Evolutionary conservation across 2,888 invertebrate species (phyloP).

Genomic region (Yponomeuta cagnagella): DNA sequence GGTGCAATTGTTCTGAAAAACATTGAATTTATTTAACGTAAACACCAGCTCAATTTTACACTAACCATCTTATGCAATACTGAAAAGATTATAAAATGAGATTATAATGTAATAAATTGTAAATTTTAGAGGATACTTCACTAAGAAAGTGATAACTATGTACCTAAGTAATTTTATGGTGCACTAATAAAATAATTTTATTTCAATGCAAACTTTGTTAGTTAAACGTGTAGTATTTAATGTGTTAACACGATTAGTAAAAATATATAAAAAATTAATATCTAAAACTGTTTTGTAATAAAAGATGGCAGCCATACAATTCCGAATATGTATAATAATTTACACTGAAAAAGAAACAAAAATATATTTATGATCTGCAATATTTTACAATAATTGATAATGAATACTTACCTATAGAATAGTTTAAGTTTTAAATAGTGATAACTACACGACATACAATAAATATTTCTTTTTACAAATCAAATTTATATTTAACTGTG

Average conservation of each 20-base stretch:
- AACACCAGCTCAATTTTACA: neutral
- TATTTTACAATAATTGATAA: neutral
- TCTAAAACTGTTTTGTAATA: neutral
- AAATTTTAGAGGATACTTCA: conserved; percentile 6
- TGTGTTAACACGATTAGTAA: neutral
- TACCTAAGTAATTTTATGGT: conserved; percentile 15
- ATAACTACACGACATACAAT: neutral
- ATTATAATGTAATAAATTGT: conserved; percentile 6
- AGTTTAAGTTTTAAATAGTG: neutral
- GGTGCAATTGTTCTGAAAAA: neutral
- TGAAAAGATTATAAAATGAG: neutral
- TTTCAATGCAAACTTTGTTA: conserved; percentile 7
- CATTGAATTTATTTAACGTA: neutral
- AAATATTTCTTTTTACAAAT: neutral
- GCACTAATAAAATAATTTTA: conserved; percentile 10
- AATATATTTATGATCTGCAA: conserved; percentile 5
- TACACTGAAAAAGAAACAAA: neutral
- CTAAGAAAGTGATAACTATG: conserved; percentile 12
- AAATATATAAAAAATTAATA: neutral
- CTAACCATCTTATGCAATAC: neutral
- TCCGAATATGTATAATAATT: neutral
- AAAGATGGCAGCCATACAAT: neutral
- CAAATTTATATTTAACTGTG: conserved; percentile 28
- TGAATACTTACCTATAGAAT: neutral
- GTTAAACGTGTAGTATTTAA: neutral